Evolutionary conservation across 1,140 invertebrate species (phyloP).

Genomic region (Psix sp.): DNA sequence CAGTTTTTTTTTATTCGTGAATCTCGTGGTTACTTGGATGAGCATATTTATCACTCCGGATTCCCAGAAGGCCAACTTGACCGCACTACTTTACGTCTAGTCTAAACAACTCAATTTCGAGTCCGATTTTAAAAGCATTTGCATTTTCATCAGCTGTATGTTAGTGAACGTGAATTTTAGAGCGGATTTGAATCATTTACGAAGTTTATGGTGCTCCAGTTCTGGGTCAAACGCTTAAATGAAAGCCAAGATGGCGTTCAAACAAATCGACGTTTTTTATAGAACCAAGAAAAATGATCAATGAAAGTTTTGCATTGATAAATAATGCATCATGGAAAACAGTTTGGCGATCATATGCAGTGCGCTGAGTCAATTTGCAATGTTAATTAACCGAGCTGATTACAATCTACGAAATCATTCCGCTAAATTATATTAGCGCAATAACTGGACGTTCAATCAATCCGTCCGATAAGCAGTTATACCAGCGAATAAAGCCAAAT

Average conservation of each 20-base stretch:
- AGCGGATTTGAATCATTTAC: constrained; percentile 42
- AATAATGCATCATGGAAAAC: background rate
- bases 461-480: no score
- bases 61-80: no score
- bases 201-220: constrained; percentile 33
- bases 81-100: background rate
- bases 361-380: no score
- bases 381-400: no score
- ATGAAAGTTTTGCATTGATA: no score
- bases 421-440: background rate
- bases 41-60: no score
- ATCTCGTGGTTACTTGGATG: constrained; percentile 6
- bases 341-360: background rate
- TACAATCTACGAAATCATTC: background rate
- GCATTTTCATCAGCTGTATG: constrained; percentile 41
- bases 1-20: constrained; percentile 1
- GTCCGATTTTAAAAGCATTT: constrained; percentile 37
- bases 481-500: background rate
- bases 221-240: constrained; percentile 42
- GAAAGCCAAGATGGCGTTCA: no score
- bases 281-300: background rate
- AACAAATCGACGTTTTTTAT: constrained; percentile 39
- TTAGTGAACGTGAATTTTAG: constrained; percentile 43
- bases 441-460: background rate
- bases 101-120: constrained; percentile 13